Evolutionary conservation across 2,797 vertebrate species (phyloP), one percentile per base, ranked within the genome.

Genomic region (Mus spretus): DNA sequence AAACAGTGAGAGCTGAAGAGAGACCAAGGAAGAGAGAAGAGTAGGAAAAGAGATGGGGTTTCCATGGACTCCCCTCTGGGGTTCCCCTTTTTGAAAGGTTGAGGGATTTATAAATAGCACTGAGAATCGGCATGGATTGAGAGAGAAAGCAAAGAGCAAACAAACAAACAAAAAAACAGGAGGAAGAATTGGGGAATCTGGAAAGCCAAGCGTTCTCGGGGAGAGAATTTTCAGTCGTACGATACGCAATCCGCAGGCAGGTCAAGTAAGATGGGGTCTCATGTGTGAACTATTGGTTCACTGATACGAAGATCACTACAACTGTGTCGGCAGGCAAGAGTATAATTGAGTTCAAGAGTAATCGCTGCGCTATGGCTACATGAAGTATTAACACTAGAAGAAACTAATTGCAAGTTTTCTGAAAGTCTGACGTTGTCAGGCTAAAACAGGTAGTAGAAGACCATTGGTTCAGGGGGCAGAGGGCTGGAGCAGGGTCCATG

Each of bases 401-500:
- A 59, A 37, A 17, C 63, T 80, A 86, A 89, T 85, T 90, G 34
- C 63, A 93, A 91, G 61, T 92, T 95, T 79, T 93, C 26, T 89
- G 2, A 80, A 93, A 90, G 81, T 55, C 53, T 90, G 81, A 82
- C 88, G 55, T 79, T 94, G 55, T 67, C n/a, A 55, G 34, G 92
- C 74, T 82, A 20, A 90, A 91, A 92, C 87, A 87, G 57, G 79
- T 80, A 37, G 7, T 37, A 81, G 86, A 63, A 96, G 77, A 55
- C 1, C 15, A 63, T 59, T 59, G 50, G 57, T 13, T 13, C 12
- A 40, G 79, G 50, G 90, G 79, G 37, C 37, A 95, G 65, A 86
- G 19, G 0, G 7, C 85, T 65, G 75, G 79, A 72, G 26, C 77
- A 50, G 50, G 3, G 53, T 67, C 67, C 44, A 57, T 86, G 17